Evolutionary conservation across 2,888 invertebrate species (phyloP).

Genomic region (Amiota minor): DNA sequence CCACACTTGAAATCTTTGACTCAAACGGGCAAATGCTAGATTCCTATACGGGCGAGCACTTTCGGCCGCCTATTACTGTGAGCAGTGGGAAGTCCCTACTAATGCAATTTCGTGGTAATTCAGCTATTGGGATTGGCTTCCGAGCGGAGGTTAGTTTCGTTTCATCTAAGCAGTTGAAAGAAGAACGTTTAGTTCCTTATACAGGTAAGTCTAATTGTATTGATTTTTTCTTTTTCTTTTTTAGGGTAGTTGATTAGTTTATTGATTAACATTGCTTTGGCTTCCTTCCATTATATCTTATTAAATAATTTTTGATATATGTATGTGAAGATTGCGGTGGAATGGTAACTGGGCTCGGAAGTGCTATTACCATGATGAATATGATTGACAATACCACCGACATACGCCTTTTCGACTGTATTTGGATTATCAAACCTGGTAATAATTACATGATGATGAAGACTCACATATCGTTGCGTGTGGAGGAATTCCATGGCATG

Average conservation of each 20-base stretch:
- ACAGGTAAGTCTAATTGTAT: slow-evolving; percentile 66
- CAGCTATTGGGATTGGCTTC: slow-evolving; percentile 80
- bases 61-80: slow-evolving; percentile 80
- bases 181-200: slow-evolving; percentile 68
- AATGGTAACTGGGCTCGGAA: slow-evolving; percentile 80
- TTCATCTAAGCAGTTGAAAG: slow-evolving; percentile 69
- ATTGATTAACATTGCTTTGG: not conserved
- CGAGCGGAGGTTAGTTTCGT: slow-evolving; percentile 76
- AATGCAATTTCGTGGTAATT: slow-evolving; percentile 81
- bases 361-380: slow-evolving; percentile 84
- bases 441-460: slow-evolving; percentile 79
- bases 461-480: slow-evolving; percentile 79
- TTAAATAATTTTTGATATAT: not conserved
- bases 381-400: slow-evolving; percentile 78
- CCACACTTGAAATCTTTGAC: slow-evolving; percentile 82
- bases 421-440: slow-evolving; percentile 82
- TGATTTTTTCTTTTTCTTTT: slow-evolving; percentile 53
- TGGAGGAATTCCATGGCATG: slow-evolving; percentile 77
- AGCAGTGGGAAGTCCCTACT: slow-evolving; percentile 79
- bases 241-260: not conserved
- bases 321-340: slow-evolving; percentile 79
- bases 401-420: slow-evolving; percentile 79
- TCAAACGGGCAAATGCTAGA: slow-evolving; percentile 80
- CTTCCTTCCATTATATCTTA: not conserved
- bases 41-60: slow-evolving; percentile 79